Base-by-base conservation (phyloP, 2,113 vertebrate species). In the Platycercus adscitus region DNA sequence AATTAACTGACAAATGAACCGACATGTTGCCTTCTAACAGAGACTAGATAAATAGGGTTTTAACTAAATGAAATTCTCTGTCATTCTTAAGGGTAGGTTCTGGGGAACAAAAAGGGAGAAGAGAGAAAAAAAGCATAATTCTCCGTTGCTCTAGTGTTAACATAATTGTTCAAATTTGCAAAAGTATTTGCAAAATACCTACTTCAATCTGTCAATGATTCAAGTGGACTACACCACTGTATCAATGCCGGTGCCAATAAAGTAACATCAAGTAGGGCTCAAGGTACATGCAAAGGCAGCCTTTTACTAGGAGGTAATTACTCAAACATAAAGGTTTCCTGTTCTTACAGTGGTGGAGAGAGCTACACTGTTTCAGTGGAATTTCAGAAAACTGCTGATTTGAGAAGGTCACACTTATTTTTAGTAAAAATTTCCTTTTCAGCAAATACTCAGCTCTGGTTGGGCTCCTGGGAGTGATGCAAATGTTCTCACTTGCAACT, bases 311-410 rank as follows among this genome's bases (percentile, higher is more conserved):
- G 56, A 85, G 9, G n/a, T 41, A 94, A 89, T 83, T 88, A 82
- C n/a, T 82, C 25, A 82, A 73, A 86, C 49, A 63, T 46, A 87
- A 21, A 12, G 3, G 46, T 92, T 56, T 72, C 41, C 33, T 73
- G 33, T 71, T 70, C 33, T 75, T 84, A 94, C 10, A 81, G 33
- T 69, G 37, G 43, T 26, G n/a, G 13, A 87, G 78, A 82, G 37
- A 58, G 53, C n/a, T 23, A 10, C 69, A 75, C 5, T 20, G 17
- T 66, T 95, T 93, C 70, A 92, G 55, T 29, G 58, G 31, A 68
- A 92, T 77, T 92, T 87, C 52, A 87, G 69, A 33, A 94, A 89
- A 95, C 11, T 47, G 73, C 41, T 80, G 71, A 96, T 86, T 88
- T 1, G 2, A 90, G 71, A 84, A 83, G 89, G 81, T 94, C 71